Percentiles rank a stretch among this genome's conserved stretches.
These are phyloP conservation scores for Suricata suricatta DNA, from an alignment of 2,113 vertebrate species.

Conservation along the genomic window DNA sequence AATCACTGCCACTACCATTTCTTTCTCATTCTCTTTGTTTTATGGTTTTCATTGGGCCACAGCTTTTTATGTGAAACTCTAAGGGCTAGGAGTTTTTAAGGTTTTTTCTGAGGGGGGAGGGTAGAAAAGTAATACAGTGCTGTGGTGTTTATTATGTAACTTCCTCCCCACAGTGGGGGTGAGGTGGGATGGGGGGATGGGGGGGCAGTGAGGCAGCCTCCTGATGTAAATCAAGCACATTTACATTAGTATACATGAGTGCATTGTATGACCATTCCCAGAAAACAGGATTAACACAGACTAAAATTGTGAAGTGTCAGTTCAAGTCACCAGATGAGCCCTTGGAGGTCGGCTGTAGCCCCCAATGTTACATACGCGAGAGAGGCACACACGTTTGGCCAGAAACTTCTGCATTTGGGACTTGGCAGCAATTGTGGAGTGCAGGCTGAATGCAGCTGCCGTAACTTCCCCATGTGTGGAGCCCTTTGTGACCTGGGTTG, in stretches of 20 bases:
- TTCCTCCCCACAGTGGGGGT: background rate
- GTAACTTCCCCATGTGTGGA: accelerated
- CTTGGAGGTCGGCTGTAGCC: background rate
- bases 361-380: background rate
- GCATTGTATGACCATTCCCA: background rate
- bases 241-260: background rate
- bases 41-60: background rate
- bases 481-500: background rate
- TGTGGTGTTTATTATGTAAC: background rate
- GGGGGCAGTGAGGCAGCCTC: no score
- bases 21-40: background rate
- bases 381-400: background rate
- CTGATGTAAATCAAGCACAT: background rate
- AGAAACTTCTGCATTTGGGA: background rate
- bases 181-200: no score
- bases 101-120: background rate
- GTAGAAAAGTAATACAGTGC: background rate
- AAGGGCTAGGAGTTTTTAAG: background rate
- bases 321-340: background rate
- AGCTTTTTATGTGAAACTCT: background rate
- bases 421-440: background rate
- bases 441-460: no score
- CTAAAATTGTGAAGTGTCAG: background rate
- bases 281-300: background rate
- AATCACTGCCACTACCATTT: background rate